Evolutionary conservation across 2,113 vertebrate species (phyloP), one percentile per base, ranked within the genome.

Genomic region (Taurulus bubalis): DNA sequence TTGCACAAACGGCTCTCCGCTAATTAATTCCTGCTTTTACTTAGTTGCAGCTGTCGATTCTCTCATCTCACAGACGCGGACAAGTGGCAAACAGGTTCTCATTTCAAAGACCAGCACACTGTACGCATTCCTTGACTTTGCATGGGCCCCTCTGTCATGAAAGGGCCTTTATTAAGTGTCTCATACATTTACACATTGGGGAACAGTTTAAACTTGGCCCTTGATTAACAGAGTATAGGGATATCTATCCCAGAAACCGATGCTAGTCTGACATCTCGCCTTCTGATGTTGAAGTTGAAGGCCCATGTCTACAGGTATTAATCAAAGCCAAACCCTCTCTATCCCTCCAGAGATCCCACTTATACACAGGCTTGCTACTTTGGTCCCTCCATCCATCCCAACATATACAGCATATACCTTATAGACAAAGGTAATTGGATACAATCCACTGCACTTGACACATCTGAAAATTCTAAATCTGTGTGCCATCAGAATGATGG

Each of bases 81-180:
- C 94, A 94, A 94, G 94, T 95, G 95, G 94, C 85, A 69, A 94
- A 92, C 94, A 94, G 94, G 94, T 94, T 94, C 94, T 89, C 89
- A 88, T 93, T 95, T 95, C 93, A 95, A 94, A 95, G 94, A 75
- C 71, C 53, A 20, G 72, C 84, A 89, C 76, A 90, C 84, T 88
- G 89, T 86, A 90, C 77, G 74, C 91, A 95, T 94, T 95, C 93
- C 83, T 83, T 77, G 63, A 92, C 90, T 94, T 91, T 28, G 65
- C 88, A 82, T 77, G 87, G 83, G 89, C 87, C 93, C 82, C 83
- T 83, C 47, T 84, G 85, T 93, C 93, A 94, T 95, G 94, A 95
- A 94, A 95, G 93, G 79, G 74, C 75, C 90, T 92, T 93, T 94
- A 95, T 92, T 93, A 94, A 92, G 91, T 93, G 94, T 93, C 93